These are phyloP conservation scores for Hydractinia echinata DNA, from an alignment of 30 jellyfish, hydroid and myxozoan species.

Conservation along the genomic window DNA sequence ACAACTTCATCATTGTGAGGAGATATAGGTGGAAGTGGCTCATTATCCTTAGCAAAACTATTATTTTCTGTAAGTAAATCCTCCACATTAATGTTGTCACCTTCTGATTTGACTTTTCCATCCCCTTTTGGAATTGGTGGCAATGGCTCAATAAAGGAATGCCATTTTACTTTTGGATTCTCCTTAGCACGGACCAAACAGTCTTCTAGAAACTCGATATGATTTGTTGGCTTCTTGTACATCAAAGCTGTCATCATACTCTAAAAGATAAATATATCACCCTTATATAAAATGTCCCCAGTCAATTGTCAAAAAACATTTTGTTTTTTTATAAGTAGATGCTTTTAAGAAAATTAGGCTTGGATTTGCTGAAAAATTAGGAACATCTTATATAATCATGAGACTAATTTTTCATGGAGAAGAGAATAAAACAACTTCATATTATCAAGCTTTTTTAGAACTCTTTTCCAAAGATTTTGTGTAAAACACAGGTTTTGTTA, in stretches of 20 bases:
- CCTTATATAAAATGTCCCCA: background rate
- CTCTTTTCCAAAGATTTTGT: too few species aligned
- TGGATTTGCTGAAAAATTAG: background rate
- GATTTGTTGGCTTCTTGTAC: slow-evolving; percentile 92
- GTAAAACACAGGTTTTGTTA: too few species aligned
- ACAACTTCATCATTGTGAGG: background rate
- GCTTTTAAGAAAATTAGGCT: background rate
- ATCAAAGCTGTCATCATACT: slow-evolving; percentile 94
- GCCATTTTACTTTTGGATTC: slow-evolving; percentile 71
- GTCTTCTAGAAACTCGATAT: slow-evolving; percentile 66
- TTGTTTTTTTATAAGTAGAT: background rate
- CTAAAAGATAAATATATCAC: slow-evolving; percentile 27
- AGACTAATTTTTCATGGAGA: too few species aligned
- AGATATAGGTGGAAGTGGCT: slow-evolving; percentile 70
- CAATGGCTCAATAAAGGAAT: slow-evolving; percentile 80
- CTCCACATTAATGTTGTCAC: background rate
- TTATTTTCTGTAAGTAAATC: background rate
- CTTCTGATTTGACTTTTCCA: slow-evolving; percentile 42
- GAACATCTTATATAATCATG: background rate
- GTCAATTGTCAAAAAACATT: background rate
- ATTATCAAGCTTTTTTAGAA: too few species aligned
- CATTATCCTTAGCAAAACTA: slow-evolving; percentile 25
- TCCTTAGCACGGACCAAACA: slow-evolving; percentile 70
- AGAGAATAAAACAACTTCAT: too few species aligned
- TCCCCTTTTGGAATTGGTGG: slow-evolving; percentile 77